Percentiles rank a stretch among this genome's conserved stretches.
phyloP scores from a whole-genome alignment of 2,113 vertebrate genomes.

The Brachionichthys hirsutus region DNA sequence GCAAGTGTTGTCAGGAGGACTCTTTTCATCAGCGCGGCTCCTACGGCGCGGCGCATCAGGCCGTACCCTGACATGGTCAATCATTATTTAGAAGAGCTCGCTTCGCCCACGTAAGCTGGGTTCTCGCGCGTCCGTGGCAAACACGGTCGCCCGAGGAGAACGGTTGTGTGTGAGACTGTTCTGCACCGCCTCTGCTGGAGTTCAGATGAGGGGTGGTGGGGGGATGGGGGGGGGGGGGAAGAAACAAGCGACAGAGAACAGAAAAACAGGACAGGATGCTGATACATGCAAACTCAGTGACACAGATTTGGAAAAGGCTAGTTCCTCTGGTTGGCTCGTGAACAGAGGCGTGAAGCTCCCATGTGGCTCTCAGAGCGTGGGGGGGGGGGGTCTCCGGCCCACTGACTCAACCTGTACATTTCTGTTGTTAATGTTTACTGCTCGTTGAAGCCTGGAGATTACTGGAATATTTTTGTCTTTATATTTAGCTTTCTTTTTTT shows the following conservation, averaged over 20 bases:
- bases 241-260: constrained; percentile 33
- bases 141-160: constrained; percentile 61
- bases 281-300: constrained; percentile 97
- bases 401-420: constrained; percentile 96
- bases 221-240: not conserved
- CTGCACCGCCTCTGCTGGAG: constrained; percentile 71
- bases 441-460: constrained; percentile 96
- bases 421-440: constrained; percentile 99
- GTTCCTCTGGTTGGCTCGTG: constrained; percentile 84
- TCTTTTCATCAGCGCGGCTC: constrained; percentile 61
- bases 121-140: constrained; percentile 48
- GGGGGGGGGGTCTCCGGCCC: constrained; percentile 86
- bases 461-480: constrained; percentile 85
- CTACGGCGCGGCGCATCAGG: constrained; percentile 45
- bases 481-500: constrained; percentile 2
- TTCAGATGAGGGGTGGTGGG: constrained; percentile 64
- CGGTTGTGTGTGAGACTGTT: constrained; percentile 59
- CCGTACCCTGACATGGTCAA: constrained; percentile 56
- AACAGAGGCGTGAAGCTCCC: constrained; percentile 88
- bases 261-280: constrained; percentile 83
- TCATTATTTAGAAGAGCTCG: constrained; percentile 51
- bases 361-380: constrained; percentile 84
- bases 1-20: constrained; percentile 51
- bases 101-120: constrained; percentile 68
- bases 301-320: constrained; percentile 80